A percentile compares a stretch with the other conserved stretches of the same genome.
These are phyloP conservation scores for Noctua janthina DNA, from an alignment of 2,888 invertebrate genomes.

Conservation along the genomic window DNA sequence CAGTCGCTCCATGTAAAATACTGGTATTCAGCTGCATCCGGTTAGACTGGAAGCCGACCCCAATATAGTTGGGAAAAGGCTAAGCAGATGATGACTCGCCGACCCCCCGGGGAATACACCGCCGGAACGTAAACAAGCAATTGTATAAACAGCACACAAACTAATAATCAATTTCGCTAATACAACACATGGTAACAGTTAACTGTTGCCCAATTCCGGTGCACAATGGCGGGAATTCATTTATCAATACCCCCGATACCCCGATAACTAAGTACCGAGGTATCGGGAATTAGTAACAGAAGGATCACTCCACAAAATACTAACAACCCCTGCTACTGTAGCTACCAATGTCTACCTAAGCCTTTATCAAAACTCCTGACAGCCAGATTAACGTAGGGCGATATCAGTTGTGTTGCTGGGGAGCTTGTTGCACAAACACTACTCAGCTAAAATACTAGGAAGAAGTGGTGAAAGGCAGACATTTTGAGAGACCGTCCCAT, in stretches of 20 bases:
- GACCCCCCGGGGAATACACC: slow-evolving; percentile 4
- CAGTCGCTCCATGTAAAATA: too few species aligned
- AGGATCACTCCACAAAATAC: neutral
- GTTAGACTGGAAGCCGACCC: too few species aligned
- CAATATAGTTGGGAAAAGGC: too few species aligned
- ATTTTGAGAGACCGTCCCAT: neutral
- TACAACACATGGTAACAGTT: slow-evolving; percentile 54
- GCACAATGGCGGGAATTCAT: slow-evolving; percentile 59
- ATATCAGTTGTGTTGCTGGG: neutral
- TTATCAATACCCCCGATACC: slow-evolving; percentile 59
- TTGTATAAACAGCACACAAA: slow-evolving; percentile 36
- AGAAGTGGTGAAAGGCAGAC: neutral
- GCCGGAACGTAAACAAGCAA: neutral
- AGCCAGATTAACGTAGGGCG: neutral
- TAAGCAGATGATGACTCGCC: too few species aligned
- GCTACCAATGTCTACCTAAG: neutral
- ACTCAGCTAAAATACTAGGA: neutral
- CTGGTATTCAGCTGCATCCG: too few species aligned
- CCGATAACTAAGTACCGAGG: slow-evolving; percentile 43
- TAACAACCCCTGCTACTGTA: neutral
- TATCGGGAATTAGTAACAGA: neutral
- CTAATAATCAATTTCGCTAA: slow-evolving; percentile 59
- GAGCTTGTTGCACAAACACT: neutral
- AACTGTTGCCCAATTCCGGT: slow-evolving; percentile 54
- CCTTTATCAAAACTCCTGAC: neutral